Evolutionary conservation across 2,113 vertebrate species (phyloP).

Genomic region (Microcebus jonahi): DNA sequence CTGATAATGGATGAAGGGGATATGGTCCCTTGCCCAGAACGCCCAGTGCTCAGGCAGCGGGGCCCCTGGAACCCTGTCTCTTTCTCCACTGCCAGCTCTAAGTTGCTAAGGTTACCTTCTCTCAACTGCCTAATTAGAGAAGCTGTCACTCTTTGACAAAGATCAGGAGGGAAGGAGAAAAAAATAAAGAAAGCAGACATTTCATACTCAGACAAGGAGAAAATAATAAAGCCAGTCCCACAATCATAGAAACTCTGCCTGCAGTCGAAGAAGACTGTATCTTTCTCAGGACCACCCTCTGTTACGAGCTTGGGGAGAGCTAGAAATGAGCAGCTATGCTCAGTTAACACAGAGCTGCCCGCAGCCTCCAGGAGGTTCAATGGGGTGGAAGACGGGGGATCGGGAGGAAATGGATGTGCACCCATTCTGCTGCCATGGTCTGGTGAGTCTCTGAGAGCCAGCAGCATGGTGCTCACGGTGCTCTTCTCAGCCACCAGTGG

Average conservation of each 20-base stretch:
- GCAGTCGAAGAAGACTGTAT: neutral
- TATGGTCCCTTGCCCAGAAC: rapidly evolving
- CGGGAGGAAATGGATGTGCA: neutral
- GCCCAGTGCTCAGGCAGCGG: neutral
- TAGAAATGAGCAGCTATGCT: neutral
- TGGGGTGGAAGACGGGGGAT: rapidly evolving
- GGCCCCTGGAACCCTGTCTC: slow-evolving; percentile 56
- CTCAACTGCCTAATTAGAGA: slow-evolving; percentile 79
- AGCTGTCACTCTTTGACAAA: slow-evolving; percentile 72
- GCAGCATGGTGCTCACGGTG: rapidly evolving
- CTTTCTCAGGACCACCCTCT: neutral
- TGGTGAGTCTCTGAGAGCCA: neutral
- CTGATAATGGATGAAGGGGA: neutral
- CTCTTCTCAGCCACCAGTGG: neutral
- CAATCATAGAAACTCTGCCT: neutral
- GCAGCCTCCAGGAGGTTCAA: neutral
- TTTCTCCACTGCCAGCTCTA: slow-evolving; percentile 54
- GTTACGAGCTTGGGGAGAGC: neutral
- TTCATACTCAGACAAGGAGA: slow-evolving; percentile 66
- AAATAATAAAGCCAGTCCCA: slow-evolving; percentile 54
- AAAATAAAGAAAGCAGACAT: neutral
- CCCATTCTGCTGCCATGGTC: neutral
- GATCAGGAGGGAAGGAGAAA: slow-evolving; percentile 55
- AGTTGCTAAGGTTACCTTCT: slow-evolving; percentile 86
- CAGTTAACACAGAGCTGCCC: neutral